phyloP scores from a whole-genome alignment of 2,113 vertebrate species.

The Pygoscelis antarcticus region DNA sequence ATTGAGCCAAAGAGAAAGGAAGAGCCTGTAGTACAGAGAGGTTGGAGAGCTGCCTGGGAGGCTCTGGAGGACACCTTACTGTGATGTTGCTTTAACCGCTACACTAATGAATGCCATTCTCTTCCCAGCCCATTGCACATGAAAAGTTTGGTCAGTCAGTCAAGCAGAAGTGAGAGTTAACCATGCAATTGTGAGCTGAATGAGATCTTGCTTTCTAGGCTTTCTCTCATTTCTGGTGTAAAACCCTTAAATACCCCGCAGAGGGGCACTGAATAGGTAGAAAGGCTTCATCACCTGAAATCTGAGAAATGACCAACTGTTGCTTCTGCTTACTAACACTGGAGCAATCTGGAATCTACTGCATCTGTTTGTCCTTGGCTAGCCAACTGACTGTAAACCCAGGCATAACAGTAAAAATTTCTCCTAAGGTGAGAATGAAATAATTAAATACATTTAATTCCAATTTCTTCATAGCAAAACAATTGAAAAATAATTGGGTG shows the following conservation, averaged over 20 bases:
- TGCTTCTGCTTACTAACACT: not conserved
- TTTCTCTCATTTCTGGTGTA: not conserved
- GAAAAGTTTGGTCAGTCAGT: not conserved
- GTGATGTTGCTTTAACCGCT: not conserved
- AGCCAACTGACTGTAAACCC: rapidly evolving
- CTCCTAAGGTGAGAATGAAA: not conserved
- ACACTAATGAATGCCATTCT: not conserved
- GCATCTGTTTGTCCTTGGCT: not conserved
- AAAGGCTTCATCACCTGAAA: not conserved
- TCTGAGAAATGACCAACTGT: not conserved
- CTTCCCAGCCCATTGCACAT: not conserved
- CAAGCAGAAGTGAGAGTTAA: not conserved
- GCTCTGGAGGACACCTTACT: not conserved
- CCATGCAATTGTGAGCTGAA: not conserved
- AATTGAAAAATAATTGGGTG: not conserved
- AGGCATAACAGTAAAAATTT: not conserved
- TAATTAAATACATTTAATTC: not conserved
- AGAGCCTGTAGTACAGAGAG: not conserved
- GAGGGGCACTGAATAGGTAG: not conserved
- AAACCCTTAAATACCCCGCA: not conserved
- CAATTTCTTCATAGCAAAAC: not conserved
- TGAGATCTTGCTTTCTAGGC: not conserved
- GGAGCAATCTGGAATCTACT: not conserved
- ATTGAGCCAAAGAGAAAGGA: not conserved
- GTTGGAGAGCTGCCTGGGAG: not conserved